These are phyloP conservation scores for Pediacus dermestoides DNA, from an alignment of 2,888 invertebrate genomes.

Conservation along the genomic window DNA sequence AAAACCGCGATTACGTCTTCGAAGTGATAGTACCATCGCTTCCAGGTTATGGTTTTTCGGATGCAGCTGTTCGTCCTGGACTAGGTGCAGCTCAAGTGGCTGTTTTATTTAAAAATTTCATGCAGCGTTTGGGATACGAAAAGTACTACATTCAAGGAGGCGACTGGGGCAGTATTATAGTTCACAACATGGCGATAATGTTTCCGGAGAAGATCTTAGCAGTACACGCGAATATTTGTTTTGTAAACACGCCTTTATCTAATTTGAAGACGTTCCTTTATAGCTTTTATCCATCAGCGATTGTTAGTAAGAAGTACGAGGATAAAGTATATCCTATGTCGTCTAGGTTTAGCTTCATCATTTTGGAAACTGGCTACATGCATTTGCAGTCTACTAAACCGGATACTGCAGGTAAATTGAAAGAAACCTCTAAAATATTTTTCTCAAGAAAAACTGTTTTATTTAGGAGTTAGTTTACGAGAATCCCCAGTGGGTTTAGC, in stretches of 20 bases:
- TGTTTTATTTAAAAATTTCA: slow-evolving; percentile 63
- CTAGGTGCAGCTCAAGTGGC: slow-evolving; percentile 57
- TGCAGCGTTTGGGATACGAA: slow-evolving; percentile 64
- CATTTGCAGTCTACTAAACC: slow-evolving; percentile 87
- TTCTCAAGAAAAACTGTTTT: too few relatives aligned
- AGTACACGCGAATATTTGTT: slow-evolving; percentile 62
- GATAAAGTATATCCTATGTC: slow-evolving; percentile 55
- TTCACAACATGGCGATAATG: slow-evolving; percentile 57
- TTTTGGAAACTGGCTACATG: slow-evolving; percentile 60
- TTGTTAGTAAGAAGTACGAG: slow-evolving; percentile 52
- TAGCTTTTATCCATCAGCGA: slow-evolving; percentile 57
- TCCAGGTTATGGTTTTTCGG: slow-evolving; percentile 38
- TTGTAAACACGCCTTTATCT: slow-evolving; percentile 36
- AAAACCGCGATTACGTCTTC: slow-evolving; percentile 59
- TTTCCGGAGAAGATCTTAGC: slow-evolving; percentile 60
- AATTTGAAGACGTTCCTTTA: slow-evolving; percentile 51
- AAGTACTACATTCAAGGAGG: slow-evolving; percentile 73
- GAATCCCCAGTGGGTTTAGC: slow-evolving; percentile 84
- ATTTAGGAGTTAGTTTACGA: slow-evolving; percentile 61
- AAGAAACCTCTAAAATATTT: slow-evolving; percentile 7
- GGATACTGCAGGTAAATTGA: slow-evolving; percentile 72
- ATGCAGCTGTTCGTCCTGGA: slow-evolving; percentile 61
- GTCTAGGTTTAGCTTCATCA: slow-evolving; percentile 42
- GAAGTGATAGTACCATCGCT: slow-evolving; percentile 57
- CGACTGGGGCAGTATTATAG: slow-evolving; percentile 75